phyloP scores from a whole-genome alignment of 2,888 invertebrate genomes.

The Drosophila setosimentum region DNA sequence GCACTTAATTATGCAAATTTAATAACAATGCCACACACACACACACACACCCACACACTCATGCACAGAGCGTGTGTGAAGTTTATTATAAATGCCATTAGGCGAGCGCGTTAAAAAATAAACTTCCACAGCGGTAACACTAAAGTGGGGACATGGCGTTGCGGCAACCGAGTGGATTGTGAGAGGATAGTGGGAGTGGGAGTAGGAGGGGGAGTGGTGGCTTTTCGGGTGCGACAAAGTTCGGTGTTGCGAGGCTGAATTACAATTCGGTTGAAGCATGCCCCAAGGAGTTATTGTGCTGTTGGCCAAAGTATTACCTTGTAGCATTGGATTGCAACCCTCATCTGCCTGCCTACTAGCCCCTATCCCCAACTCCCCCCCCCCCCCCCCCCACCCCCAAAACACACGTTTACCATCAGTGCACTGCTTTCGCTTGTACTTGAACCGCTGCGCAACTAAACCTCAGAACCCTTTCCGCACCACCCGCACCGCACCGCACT shows the following conservation, averaged over 20 bases:
- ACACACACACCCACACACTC: constrained; percentile 1
- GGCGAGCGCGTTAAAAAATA: constrained; percentile 37
- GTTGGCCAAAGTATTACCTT: constrained; percentile 30
- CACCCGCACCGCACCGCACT: background rate
- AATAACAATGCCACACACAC: constrained; percentile 60
- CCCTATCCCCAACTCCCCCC: background rate
- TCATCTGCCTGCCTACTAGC: background rate
- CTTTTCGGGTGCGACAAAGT: constrained; percentile 9
- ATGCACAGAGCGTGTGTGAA: constrained; percentile 10
- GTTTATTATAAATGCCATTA: constrained; percentile 71
- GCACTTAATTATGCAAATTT: constrained; percentile 79
- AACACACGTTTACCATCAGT: background rate
- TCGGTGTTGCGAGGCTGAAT: constrained; percentile 22
- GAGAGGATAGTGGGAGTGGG: background rate
- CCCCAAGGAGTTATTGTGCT: constrained; percentile 67
- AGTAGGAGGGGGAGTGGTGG: too few relatives aligned
- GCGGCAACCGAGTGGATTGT: constrained; percentile 6
- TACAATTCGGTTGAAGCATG: constrained; percentile 72
- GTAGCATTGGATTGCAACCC: constrained; percentile 3
- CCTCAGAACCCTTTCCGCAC: background rate
- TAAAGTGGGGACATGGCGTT: background rate
- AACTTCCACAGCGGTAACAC: constrained; percentile 5
- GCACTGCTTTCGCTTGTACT: constrained; percentile 5
- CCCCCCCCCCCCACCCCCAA: background rate
- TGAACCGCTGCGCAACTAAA: constrained; percentile 1